phyloP scores from a whole-genome alignment of 2,888 invertebrate species.

The Didymodactylos carnosus region DNA sequence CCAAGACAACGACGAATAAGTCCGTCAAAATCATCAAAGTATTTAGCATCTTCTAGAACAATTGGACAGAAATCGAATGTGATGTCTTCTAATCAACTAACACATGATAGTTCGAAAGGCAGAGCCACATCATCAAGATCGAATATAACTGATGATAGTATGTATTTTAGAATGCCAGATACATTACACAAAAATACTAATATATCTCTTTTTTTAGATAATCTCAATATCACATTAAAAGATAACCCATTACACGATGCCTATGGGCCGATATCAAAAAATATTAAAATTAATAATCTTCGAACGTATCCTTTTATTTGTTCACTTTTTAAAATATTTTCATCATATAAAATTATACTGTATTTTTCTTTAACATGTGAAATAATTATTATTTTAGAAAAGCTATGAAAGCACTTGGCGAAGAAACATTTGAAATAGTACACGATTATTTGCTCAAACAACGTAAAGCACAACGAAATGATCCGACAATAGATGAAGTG shows the following conservation, averaged over 20 bases:
- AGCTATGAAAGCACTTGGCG: slow-evolving; percentile 20
- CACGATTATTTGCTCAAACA: slow-evolving; percentile 27
- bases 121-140: background rate
- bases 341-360: background rate
- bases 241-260: slow-evolving; percentile 28
- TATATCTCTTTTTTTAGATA: too few species aligned
- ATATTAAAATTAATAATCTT: slow-evolving; percentile 28
- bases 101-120: background rate
- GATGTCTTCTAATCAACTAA: background rate
- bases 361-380: background rate
- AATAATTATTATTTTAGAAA: background rate
- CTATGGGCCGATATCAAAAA: slow-evolving; percentile 27
- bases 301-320: slow-evolving; percentile 24
- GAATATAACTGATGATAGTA: background rate
- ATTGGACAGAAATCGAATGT: background rate
- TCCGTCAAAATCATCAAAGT: background rate
- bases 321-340: background rate
- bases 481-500: slow-evolving; percentile 21
- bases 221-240: slow-evolving; percentile 21
- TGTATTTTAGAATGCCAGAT: background rate
- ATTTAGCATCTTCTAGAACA: background rate
- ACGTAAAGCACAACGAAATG: slow-evolving; percentile 18
- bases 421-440: slow-evolving; percentile 25
- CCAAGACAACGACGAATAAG: background rate
- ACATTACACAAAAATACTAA: too few species aligned